Conservation (phyloP, 2,888 invertebrate species). For the Aplocera efformata region DNA sequence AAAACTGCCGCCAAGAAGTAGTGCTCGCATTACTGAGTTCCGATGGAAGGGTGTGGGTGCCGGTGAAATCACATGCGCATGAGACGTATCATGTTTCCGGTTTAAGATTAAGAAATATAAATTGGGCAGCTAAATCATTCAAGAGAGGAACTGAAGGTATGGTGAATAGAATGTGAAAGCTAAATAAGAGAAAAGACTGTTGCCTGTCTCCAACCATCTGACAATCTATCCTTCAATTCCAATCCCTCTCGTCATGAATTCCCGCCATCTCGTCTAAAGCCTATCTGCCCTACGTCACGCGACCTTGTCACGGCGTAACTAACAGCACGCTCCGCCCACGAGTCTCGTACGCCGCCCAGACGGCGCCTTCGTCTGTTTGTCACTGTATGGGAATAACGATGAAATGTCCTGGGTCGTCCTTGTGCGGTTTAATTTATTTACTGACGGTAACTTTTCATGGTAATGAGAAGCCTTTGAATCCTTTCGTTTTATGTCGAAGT, state of each 20-base stretch:
- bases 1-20: no score
- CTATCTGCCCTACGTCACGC: constrained; percentile 12
- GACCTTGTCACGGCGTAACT: constrained; percentile 29
- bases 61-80: no score
- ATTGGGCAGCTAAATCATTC: no score
- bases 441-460: background rate
- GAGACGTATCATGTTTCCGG: no score
- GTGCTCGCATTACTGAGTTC: no score
- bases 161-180: no score
- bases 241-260: constrained; percentile 5
- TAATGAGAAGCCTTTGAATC: background rate
- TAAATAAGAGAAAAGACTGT: no score
- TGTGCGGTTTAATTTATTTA: background rate
- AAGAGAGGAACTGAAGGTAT: no score
- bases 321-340: constrained; percentile 24
- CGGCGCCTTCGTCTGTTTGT: constrained; percentile 33
- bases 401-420: constrained; percentile 9
- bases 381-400: constrained; percentile 17
- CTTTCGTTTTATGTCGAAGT: background rate
- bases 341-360: constrained; percentile 34
- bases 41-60: no score
- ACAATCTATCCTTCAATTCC: no score
- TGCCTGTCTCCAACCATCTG: no score
- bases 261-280: constrained; percentile 28
- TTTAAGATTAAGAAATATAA: no score